Evolutionary conservation across 2,113 vertebrate species (phyloP), one percentile per base, ranked within the genome.

Genomic region (Pseudorasbora parva): DNA sequence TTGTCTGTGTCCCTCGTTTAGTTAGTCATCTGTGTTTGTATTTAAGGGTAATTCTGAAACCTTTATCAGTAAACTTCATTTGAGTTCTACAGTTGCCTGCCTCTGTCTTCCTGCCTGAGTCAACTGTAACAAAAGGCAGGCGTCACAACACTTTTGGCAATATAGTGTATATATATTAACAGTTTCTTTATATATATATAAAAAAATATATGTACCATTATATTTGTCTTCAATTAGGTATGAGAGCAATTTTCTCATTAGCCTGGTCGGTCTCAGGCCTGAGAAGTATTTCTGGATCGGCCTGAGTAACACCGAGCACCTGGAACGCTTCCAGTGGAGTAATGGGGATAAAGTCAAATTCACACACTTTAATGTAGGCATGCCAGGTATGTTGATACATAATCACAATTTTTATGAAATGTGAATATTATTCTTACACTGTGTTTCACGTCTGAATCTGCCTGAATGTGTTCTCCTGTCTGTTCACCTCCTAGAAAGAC

Each of bases 251-350:
- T 97, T 96, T 90, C 91, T 99, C 80, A 95, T 97, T 82, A 99
- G 97, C 89, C 85, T 96, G 76, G 88, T 97, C 90, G 98, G 98
- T 71, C 89, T 98, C 82, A 95, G 95, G 87, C 93, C 96, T 85
- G 98, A 99, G 89, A 96, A 89, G 81, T 96, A 97, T 87, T 98
- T 98, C 87, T 99, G 98, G 98, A 96, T 91, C 43, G 97, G 98
- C 23, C 90, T 99, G 82, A 97, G 96, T 11, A 96, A 98, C 83
- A 82, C 89, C 30, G 92, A 91, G 25, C 93, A 94, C 74, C 93
- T 80, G 78, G 93, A 91, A 45, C 94, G 72, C 0, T 98, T 98
- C 84, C 92, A 88, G 33, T 98, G 97, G 97, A 89, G 89, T 12
- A 94, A 91, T 30, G 89, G 86, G 0, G 89, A 94, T 87, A 77